Conservation (phyloP, 2,797 vertebrate species). For the Choloepus didactylus region DNA sequence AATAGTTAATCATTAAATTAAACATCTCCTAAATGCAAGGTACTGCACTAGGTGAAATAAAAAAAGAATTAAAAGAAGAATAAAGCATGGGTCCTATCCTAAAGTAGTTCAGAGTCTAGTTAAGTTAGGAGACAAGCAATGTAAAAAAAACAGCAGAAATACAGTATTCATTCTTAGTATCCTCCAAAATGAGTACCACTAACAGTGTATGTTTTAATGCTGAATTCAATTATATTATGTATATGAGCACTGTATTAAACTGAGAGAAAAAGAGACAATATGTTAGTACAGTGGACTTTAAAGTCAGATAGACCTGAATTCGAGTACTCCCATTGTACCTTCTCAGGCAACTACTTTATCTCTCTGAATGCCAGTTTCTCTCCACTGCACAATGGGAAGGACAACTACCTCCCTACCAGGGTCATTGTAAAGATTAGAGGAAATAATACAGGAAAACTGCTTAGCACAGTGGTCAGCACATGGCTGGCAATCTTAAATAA, state of each 20-base stretch:
- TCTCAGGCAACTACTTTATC: background rate
- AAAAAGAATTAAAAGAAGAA: background rate
- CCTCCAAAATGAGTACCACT: background rate
- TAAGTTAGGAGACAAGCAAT: background rate
- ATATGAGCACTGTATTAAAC: background rate
- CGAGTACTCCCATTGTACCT: background rate
- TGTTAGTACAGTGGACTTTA: background rate
- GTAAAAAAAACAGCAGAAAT: background rate
- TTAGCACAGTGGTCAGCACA: background rate
- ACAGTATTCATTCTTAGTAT: background rate
- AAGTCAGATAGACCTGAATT: background rate
- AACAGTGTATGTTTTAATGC: background rate
- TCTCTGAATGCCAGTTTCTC: background rate
- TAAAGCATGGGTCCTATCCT: background rate
- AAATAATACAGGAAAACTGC: background rate
- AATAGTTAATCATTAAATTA: background rate
- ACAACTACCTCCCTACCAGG: background rate
- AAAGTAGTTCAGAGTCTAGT: background rate
- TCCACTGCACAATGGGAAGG: background rate
- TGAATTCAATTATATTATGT: background rate
- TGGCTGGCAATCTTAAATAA: background rate
- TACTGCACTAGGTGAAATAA: background rate
- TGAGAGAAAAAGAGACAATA: background rate
- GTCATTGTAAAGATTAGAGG: conserved; percentile 7
- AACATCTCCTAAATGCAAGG: background rate